phyloP scores from a whole-genome alignment of 2,888 invertebrate species.

The Torymus tubicola region DNA sequence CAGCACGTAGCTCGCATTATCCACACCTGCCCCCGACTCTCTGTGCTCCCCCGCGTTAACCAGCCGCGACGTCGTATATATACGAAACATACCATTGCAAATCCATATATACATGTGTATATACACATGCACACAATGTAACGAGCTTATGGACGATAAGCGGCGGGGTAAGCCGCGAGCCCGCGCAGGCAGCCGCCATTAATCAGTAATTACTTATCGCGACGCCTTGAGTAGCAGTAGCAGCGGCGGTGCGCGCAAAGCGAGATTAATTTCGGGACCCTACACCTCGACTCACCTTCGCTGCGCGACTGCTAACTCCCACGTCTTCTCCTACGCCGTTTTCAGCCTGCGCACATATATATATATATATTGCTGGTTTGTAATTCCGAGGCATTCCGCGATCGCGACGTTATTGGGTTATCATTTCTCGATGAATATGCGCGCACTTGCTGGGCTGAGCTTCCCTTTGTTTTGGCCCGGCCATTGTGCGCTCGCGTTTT shows the following conservation, averaged over 20 bases:
- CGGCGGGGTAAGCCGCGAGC: slow-evolving; percentile 20
- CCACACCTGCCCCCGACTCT: too few species aligned
- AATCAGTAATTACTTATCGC: slow-evolving; percentile 55
- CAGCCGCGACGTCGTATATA: not conserved
- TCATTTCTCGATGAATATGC: slow-evolving; percentile 14
- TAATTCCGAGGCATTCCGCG: too few species aligned
- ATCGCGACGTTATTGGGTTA: not conserved
- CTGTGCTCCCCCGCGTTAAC: too few species aligned
- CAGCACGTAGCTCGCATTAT: too few species aligned
- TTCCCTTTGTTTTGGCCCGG: too few species aligned
- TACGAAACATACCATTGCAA: not conserved
- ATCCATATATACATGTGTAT: not conserved
- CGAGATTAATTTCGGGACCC: slow-evolving; percentile 44
- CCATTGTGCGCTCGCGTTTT: too few species aligned
- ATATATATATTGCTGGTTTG: not conserved
- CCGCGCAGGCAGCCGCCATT: slow-evolving; percentile 12
- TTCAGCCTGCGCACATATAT: too few species aligned
- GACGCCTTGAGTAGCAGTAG: slow-evolving; percentile 26
- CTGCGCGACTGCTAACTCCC: too few species aligned
- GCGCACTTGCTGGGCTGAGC: not conserved
- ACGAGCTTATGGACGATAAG: slow-evolving; percentile 39
- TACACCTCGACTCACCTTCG: not conserved
- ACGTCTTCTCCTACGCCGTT: too few species aligned
- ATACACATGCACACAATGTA: slow-evolving; percentile 29
- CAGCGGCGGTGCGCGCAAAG: not conserved